phyloP scores from a whole-genome alignment of 1,140 invertebrate genomes.

The Drosophila paulistorum region DNA sequence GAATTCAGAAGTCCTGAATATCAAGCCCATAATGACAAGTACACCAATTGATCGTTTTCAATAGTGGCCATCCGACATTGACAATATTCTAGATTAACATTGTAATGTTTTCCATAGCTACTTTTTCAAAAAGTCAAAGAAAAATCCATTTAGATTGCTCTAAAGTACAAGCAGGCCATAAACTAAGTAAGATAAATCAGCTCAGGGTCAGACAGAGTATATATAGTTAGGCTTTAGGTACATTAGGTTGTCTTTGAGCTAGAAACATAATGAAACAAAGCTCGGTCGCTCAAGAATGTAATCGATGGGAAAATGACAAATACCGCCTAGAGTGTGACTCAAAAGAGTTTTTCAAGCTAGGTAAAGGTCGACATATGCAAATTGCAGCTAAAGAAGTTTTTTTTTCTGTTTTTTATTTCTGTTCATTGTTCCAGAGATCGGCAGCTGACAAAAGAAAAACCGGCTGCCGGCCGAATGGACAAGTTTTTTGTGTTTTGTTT shows the following conservation, averaged over 20 bases:
- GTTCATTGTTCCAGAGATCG: slow-evolving; percentile 33
- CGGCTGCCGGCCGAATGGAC: slow-evolving; percentile 56
- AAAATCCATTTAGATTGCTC: too few relatives aligned
- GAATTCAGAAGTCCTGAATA: too few relatives aligned
- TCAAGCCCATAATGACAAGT: too few relatives aligned
- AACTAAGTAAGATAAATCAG: slow-evolving; percentile 41
- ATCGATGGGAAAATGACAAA: slow-evolving; percentile 47
- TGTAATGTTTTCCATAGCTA: too few relatives aligned
- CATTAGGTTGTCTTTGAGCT: not conserved
- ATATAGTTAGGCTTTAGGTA: slow-evolving; percentile 26
- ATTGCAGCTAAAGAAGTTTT: slow-evolving; percentile 48
- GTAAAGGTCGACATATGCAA: slow-evolving; percentile 72
- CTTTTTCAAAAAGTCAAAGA: too few relatives aligned
- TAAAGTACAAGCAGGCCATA: too few relatives aligned
- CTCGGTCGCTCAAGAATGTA: slow-evolving; percentile 48
- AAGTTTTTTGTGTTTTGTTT: slow-evolving; percentile 22
- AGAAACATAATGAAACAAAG: slow-evolving; percentile 29
- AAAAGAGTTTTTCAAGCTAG: slow-evolving; percentile 38
- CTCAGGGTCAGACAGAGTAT: slow-evolving; percentile 61
- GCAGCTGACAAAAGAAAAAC: slow-evolving; percentile 56
- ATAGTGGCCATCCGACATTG: too few relatives aligned
- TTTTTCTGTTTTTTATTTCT: slow-evolving; percentile 16
- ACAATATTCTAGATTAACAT: too few relatives aligned
- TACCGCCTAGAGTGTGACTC: slow-evolving; percentile 32
- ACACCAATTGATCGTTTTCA: too few relatives aligned